Evolutionary conservation across 2,888 invertebrate species (phyloP).

Genomic region (Busseola fusca): DNA sequence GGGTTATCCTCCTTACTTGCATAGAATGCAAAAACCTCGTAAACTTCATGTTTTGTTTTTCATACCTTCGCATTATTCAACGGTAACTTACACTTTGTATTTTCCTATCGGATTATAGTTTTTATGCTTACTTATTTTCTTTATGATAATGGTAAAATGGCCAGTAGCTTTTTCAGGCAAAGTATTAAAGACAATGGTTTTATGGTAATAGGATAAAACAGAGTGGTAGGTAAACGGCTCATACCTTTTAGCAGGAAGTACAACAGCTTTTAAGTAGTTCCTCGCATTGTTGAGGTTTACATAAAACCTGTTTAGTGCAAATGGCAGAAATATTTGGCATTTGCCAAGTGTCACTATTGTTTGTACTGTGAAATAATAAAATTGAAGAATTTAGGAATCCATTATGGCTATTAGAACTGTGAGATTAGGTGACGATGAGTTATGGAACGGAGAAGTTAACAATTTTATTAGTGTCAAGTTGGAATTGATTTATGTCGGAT

Average conservation of each 20-base stretch:
- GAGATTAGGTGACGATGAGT: slow-evolving; percentile 46
- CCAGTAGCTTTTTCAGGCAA: background rate
- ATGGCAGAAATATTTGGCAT: slow-evolving; percentile 26
- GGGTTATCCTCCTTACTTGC: slow-evolving; percentile 41
- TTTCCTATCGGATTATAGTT: slow-evolving; percentile 12
- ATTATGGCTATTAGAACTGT: slow-evolving; percentile 33
- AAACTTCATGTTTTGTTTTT: slow-evolving; percentile 51
- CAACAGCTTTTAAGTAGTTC: slow-evolving; percentile 27
- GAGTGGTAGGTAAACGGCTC: slow-evolving; percentile 6
- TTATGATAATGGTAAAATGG: background rate
- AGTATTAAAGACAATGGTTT: background rate
- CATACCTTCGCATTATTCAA: slow-evolving; percentile 33
- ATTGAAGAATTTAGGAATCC: slow-evolving; percentile 46
- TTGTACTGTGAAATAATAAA: slow-evolving; percentile 29
- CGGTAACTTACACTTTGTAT: slow-evolving; percentile 24
- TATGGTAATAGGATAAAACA: slow-evolving; percentile 21
- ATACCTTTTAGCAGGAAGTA: slow-evolving; percentile 48
- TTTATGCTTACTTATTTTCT: slow-evolving; percentile 1
- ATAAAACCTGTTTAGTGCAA: slow-evolving; percentile 31
- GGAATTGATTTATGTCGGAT: slow-evolving; percentile 47
- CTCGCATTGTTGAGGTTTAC: slow-evolving; percentile 35
- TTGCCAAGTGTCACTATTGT: slow-evolving; percentile 36
- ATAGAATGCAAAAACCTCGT: slow-evolving; percentile 50
- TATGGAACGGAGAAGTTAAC: slow-evolving; percentile 35
- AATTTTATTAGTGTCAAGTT: slow-evolving; percentile 51